These are phyloP conservation scores for Momotus momota DNA, from an alignment of 2,797 vertebrate genomes.

Conservation along the genomic window DNA sequence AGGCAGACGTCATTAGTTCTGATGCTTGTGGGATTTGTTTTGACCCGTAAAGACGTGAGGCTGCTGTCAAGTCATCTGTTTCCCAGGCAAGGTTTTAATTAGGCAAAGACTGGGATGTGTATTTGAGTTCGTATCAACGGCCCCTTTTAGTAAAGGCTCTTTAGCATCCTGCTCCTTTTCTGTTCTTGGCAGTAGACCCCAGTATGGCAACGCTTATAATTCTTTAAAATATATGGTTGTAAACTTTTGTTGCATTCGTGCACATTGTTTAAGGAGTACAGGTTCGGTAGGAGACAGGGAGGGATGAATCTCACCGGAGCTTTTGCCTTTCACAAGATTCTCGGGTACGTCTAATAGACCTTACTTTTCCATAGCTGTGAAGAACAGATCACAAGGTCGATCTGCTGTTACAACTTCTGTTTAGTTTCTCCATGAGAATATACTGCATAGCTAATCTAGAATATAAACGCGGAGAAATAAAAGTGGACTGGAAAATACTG, in stretches of 20 bases:
- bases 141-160: background rate
- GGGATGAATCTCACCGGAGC: background rate
- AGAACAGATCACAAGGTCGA: background rate
- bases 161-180: background rate
- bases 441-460: background rate
- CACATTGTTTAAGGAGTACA: background rate
- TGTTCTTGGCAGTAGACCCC: background rate
- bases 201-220: no score
- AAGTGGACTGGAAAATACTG: background rate
- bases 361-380: background rate
- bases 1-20: background rate
- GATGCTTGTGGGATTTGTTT: accelerated
- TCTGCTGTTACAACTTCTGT: background rate
- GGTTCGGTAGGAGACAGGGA: background rate
- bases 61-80: background rate
- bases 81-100: background rate
- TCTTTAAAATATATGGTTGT: background rate
- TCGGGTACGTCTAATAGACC: background rate
- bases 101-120: background rate
- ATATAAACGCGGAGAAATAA: background rate
- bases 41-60: background rate
- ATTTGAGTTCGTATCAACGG: background rate
- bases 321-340: background rate
- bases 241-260: background rate
- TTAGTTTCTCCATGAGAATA: background rate